Conservation (phyloP, 92 coral and sea anemone genomes). For the Palythoa heliodiscus region DNA sequence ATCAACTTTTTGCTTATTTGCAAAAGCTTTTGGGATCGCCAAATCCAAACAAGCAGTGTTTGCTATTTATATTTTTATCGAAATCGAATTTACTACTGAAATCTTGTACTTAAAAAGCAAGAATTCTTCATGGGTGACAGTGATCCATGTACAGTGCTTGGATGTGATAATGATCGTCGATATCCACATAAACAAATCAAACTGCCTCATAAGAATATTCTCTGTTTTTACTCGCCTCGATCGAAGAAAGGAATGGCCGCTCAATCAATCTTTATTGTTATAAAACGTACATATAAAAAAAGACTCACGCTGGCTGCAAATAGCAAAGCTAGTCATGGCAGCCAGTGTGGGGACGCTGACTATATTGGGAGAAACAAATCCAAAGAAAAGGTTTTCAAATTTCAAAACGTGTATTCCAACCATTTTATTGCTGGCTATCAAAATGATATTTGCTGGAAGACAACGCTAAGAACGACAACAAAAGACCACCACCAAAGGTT, state of each 20-base stretch:
- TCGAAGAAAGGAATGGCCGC: conserved; percentile 2
- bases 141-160: conserved; percentile 62
- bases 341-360: too few species aligned
- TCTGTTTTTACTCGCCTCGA: conserved; percentile 7
- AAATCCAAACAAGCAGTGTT: too few species aligned
- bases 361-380: conserved; percentile 34
- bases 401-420: neutral
- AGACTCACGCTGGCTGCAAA: too few species aligned
- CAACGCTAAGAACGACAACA: neutral
- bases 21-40: too few species aligned
- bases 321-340: too few species aligned
- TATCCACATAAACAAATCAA: conserved; percentile 31
- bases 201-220: conserved; percentile 18
- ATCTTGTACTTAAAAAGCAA: conserved; percentile 6
- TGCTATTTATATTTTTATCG: too few species aligned
- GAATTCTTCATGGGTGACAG: conserved; percentile 52
- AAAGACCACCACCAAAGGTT: neutral
- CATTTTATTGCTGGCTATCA: neutral
- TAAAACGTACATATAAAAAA: too few species aligned
- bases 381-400: conserved; percentile 15
- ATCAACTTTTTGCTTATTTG: too few species aligned
- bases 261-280: too few species aligned
- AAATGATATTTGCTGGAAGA: conserved; percentile 2
- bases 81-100: neutral
- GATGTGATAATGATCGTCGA: conserved; percentile 57